Conservation (phyloP, 2,113 vertebrate species). For the Nothocercus julius region DNA sequence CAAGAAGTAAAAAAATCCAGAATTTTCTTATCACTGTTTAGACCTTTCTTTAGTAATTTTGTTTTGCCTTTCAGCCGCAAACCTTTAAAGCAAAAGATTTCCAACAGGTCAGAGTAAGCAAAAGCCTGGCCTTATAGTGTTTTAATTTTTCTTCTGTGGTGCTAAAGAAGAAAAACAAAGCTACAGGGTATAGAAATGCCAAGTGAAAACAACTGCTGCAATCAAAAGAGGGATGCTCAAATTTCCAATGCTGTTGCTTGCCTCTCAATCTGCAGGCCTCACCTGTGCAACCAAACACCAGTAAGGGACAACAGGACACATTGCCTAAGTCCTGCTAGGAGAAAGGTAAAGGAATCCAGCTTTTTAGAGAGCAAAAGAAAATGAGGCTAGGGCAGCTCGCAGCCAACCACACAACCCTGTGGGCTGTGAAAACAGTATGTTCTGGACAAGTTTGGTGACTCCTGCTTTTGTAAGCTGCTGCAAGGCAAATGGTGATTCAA, state of each 20-base stretch:
- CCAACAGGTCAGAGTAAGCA: not conserved
- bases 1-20: not conserved
- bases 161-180: not conserved
- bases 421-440: not conserved
- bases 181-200: not conserved
- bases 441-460: not conserved
- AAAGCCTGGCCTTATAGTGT: not conserved
- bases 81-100: not conserved
- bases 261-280: slow-evolving; percentile 1
- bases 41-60: not conserved
- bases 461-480: not conserved
- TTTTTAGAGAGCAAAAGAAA: not conserved
- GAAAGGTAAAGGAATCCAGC: not conserved
- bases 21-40: not conserved
- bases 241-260: not conserved
- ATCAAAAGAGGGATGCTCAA: not conserved
- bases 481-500: not conserved
- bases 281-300: not conserved
- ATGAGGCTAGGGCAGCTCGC: not conserved
- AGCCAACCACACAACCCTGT: not conserved
- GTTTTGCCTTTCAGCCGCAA: not conserved
- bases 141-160: not conserved
- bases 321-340: not conserved
- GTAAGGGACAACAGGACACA: not conserved
- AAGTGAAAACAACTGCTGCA: slow-evolving; percentile 25